Percentiles rank a stretch among this genome's conserved stretches.
Conservation (phyloP, 2,888 invertebrate species). For the Conomelus anceps region DNA sequence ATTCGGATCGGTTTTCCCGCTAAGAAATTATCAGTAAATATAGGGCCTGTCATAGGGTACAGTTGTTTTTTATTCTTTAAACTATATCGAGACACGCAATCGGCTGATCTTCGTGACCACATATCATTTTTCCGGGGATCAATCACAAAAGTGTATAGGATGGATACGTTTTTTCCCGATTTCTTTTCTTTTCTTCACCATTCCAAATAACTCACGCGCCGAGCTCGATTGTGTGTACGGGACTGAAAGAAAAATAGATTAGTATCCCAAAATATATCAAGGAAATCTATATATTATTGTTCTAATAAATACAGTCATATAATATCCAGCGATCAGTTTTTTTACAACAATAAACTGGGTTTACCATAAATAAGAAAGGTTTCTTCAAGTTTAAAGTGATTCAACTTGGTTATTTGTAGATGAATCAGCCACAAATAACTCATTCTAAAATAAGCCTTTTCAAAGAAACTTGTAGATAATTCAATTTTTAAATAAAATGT, state of each 20-base stretch:
- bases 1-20: not conserved
- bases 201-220: not conserved
- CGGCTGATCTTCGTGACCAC: slow-evolving; percentile 27
- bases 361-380: too few relatives aligned
- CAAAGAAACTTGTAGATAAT: too few relatives aligned
- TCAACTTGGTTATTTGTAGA: too few relatives aligned
- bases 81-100: slow-evolving; percentile 23
- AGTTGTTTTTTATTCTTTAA: slow-evolving; percentile 18
- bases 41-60: not conserved
- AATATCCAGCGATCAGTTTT: too few relatives aligned
- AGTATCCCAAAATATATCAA: too few relatives aligned
- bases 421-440: too few relatives aligned
- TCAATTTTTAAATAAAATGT: too few relatives aligned
- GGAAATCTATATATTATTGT: too few relatives aligned
- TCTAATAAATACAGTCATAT: too few relatives aligned
- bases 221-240: not conserved
- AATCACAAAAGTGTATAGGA: slow-evolving; percentile 16
- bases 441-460: too few relatives aligned
- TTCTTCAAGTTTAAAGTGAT: too few relatives aligned
- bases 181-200: not conserved
- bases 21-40: not conserved
- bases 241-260: not conserved
- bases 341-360: too few relatives aligned
- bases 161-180: not conserved
- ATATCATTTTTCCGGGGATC: slow-evolving; percentile 25